These are phyloP conservation scores for Chaunax sp. DNA, from an alignment of 2,797 vertebrate species.

Conservation along the genomic window DNA sequence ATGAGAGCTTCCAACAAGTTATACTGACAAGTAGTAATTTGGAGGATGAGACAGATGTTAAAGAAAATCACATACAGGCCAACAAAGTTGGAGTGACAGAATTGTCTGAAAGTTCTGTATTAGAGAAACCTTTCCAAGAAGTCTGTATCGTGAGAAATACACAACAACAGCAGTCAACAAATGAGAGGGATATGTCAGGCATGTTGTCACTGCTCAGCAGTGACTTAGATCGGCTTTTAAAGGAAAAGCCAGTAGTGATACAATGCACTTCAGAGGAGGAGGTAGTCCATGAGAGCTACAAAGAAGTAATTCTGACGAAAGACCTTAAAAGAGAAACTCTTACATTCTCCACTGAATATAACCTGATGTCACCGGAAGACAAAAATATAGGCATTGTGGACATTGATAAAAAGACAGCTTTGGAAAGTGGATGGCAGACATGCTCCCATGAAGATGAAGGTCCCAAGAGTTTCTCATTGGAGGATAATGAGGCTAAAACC, in stretches of 20 bases:
- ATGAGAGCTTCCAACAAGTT: conserved; percentile 43
- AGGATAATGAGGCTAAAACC: conserved; percentile 25
- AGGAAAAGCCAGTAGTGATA: conserved; percentile 24
- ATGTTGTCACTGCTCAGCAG: conserved; percentile 57
- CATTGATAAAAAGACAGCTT: conserved; percentile 7
- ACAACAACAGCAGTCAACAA: conserved; percentile 7
- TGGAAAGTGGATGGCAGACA: conserved; percentile 25
- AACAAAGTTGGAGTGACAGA: conserved; percentile 8
- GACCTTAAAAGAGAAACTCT: conserved; percentile 28
- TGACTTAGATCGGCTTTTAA: conserved; percentile 53
- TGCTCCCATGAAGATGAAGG: conserved; percentile 26
- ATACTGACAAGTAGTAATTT: conserved; percentile 10
- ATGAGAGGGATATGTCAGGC: conserved; percentile 44
- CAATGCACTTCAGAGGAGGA: conserved; percentile 1
- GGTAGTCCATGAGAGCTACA: conserved; percentile 39
- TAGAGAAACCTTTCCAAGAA: conserved; percentile 43
- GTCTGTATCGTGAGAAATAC: conserved; percentile 19
- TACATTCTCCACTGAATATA: conserved; percentile 20
- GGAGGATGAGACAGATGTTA: not conserved
- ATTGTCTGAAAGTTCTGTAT: not conserved
- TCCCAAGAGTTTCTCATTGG: conserved; percentile 16
- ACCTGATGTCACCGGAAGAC: conserved; percentile 24
- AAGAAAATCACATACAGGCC: not conserved
- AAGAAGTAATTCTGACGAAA: conserved; percentile 43
- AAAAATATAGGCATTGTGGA: not conserved